Evolutionary conservation across 2,888 invertebrate species (phyloP).

Genomic region (Mesorhabditis sp.): DNA sequence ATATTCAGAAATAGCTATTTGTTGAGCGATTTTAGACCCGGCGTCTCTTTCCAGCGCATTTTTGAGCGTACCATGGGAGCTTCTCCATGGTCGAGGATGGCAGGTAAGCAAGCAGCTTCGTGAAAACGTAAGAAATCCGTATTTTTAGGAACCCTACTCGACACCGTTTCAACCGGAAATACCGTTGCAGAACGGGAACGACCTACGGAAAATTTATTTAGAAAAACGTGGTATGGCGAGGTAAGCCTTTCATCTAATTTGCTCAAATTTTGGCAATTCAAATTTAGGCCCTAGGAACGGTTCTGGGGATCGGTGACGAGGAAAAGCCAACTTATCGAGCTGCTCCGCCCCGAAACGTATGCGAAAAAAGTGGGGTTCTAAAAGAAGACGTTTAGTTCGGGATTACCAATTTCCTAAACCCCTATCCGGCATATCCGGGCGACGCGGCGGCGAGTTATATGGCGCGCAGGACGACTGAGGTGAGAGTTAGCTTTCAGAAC

Average conservation of each 20-base stretch:
- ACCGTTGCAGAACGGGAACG: not conserved
- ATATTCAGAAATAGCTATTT: too few species aligned
- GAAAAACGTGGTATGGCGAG: constrained; percentile 4
- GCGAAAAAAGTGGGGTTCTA: too few species aligned
- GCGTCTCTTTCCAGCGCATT: not conserved
- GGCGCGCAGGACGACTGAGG: too few species aligned
- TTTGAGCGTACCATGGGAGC: not conserved
- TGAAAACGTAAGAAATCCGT: constrained; percentile 1
- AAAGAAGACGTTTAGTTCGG: too few species aligned
- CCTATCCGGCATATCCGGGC: too few species aligned
- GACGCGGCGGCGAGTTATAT: too few species aligned
- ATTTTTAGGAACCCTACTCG: not conserved
- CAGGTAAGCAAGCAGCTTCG: constrained; percentile 2
- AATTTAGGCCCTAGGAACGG: not conserved
- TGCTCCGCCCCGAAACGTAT: not conserved
- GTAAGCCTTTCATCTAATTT: not conserved
- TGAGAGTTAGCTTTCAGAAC: too few species aligned
- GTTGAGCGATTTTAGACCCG: too few species aligned
- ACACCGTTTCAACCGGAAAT: not conserved
- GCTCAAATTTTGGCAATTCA: too few species aligned
- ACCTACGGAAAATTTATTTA: not conserved
- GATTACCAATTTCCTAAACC: too few species aligned
- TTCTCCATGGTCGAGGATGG: not conserved
- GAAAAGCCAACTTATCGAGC: not conserved
- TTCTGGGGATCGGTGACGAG: not conserved